Conservation (phyloP, 2,888 invertebrate genomes). For the Caenorhabditis sp. region DNA sequence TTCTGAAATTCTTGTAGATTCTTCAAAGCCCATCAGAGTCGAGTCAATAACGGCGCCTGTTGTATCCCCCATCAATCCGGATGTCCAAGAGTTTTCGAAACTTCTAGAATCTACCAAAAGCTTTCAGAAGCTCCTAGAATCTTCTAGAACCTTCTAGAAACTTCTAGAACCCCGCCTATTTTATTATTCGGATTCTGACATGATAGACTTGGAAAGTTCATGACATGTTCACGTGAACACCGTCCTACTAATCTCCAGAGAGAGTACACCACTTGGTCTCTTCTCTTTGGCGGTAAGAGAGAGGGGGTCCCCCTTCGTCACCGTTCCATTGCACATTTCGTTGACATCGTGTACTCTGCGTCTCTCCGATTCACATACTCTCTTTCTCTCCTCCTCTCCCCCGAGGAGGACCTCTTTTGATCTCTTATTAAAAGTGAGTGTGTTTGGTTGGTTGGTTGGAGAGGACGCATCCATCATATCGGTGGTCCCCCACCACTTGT, state of each 20-base stretch:
- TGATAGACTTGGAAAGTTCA: too few species aligned
- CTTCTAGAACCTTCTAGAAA: too few species aligned
- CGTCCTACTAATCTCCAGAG: neutral
- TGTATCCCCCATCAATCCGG: too few species aligned
- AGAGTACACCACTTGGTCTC: neutral
- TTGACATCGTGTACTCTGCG: slow-evolving; percentile 17
- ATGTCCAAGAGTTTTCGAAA: too few species aligned
- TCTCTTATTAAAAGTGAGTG: neutral
- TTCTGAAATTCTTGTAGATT: too few species aligned
- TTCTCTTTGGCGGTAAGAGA: too few species aligned
- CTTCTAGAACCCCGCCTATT: too few species aligned
- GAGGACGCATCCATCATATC: slow-evolving; percentile 5
- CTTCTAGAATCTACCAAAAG: too few species aligned
- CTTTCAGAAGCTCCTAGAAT: too few species aligned
- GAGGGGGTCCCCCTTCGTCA: slow-evolving; percentile 1
- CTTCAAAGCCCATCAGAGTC: too few species aligned
- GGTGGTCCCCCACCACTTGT: neutral
- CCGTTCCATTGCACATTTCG: slow-evolving; percentile 13
- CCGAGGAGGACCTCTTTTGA: neutral
- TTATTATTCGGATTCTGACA: neutral
- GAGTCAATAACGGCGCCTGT: too few species aligned
- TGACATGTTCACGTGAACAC: neutral
- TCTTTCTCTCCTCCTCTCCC: neutral
- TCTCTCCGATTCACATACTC: neutral
- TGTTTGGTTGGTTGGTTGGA: neutral